These are phyloP conservation scores for Dilophus febrilis DNA, from an alignment of 2,888 invertebrate genomes.

Conservation along the genomic window DNA sequence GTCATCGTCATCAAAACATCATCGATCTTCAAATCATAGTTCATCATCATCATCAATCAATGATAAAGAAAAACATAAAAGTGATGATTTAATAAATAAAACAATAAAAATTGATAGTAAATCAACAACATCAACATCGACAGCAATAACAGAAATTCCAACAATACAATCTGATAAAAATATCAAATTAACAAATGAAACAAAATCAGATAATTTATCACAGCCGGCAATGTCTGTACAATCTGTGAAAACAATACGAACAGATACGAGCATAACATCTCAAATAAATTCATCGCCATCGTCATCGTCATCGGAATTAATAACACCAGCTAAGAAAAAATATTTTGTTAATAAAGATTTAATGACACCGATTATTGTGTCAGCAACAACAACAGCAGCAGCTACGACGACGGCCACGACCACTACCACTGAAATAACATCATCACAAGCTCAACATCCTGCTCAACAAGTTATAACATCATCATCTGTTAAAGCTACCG, in stretches of 20 bases:
- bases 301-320: too few relatives aligned
- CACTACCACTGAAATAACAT: constrained; percentile 14
- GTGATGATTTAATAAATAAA: neutral
- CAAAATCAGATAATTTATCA: neutral
- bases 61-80: neutral
- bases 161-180: neutral
- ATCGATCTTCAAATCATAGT: neutral
- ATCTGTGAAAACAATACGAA: too few relatives aligned
- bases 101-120: neutral
- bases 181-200: neutral
- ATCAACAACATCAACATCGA: neutral
- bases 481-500: constrained; percentile 6
- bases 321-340: too few relatives aligned
- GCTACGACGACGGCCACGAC: constrained; percentile 7
- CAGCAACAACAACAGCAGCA: neutral
- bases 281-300: too few relatives aligned
- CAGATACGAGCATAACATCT: too few relatives aligned
- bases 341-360: too few relatives aligned
- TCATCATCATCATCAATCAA: neutral
- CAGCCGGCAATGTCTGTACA: too few relatives aligned
- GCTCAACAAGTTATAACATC: constrained; percentile 8
- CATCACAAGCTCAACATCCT: constrained; percentile 14
- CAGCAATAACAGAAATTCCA: neutral
- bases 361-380: too few relatives aligned
- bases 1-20: neutral